Evolutionary conservation across 2,797 vertebrate genomes (phyloP).

Genomic region (Arnoldichthys spilopterus): DNA sequence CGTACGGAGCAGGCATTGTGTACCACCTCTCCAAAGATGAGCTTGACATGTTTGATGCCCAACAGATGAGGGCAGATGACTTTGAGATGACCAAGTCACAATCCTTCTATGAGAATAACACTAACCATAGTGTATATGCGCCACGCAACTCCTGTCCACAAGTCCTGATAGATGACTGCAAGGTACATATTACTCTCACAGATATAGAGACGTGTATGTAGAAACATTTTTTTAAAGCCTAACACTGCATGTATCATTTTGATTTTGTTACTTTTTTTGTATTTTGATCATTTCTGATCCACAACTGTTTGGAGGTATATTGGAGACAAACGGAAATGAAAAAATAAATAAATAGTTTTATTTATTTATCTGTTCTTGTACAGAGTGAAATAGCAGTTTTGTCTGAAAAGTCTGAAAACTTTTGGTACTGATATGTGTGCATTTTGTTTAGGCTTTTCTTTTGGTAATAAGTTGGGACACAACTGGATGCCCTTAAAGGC

Average conservation of each 20-base stretch:
- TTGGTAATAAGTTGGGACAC: not conserved
- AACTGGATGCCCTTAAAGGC: not conserved
- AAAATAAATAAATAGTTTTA: slow-evolving; percentile 60
- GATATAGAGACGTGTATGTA: slow-evolving; percentile 99
- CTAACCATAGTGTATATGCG: slow-evolving; percentile 91
- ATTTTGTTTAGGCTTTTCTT: not conserved
- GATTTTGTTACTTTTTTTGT: slow-evolving; percentile 49
- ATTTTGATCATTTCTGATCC: slow-evolving; percentile 52
- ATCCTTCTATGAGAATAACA: slow-evolving; percentile 93
- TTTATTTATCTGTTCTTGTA: slow-evolving; percentile 65
- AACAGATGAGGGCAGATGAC: slow-evolving; percentile 86
- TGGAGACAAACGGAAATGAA: slow-evolving; percentile 43
- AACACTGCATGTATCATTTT: slow-evolving; percentile 50
- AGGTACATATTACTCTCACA: slow-evolving; percentile 96
- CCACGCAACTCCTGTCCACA: slow-evolving; percentile 86
- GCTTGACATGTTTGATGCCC: slow-evolving; percentile 87
- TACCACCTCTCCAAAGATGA: slow-evolving; percentile 96
- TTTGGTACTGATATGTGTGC: not conserved
- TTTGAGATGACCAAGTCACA: slow-evolving; percentile 93
- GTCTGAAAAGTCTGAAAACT: slow-evolving; percentile 33
- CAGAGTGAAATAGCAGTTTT: slow-evolving; percentile 81
- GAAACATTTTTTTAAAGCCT: slow-evolving; percentile 70
- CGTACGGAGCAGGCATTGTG: slow-evolving; percentile 96
- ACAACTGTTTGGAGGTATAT: slow-evolving; percentile 55
- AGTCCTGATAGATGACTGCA: slow-evolving; percentile 96